Percentiles rank a stretch among this genome's conserved stretches.
phyloP scores from a whole-genome alignment of 2,797 vertebrate genomes.

The Crax fasciolata region DNA sequence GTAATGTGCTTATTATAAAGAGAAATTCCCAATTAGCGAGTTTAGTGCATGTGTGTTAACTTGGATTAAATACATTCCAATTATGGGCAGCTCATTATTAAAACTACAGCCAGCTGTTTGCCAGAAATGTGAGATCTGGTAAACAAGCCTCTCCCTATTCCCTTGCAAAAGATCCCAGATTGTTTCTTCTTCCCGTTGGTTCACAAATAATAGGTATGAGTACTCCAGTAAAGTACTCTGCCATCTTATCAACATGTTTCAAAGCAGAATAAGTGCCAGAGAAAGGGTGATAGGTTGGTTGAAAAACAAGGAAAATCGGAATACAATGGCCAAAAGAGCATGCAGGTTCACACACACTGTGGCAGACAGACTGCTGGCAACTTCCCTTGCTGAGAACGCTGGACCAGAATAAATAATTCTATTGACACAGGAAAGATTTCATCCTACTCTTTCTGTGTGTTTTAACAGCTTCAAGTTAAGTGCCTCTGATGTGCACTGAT shows the following conservation, averaged over 20 bases:
- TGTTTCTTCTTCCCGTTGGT: not conserved
- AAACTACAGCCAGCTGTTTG: constrained; percentile 74
- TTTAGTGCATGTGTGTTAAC: constrained; percentile 65
- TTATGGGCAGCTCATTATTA: constrained; percentile 77
- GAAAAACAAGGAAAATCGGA: not conserved
- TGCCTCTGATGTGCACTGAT: not conserved
- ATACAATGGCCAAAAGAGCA: not conserved
- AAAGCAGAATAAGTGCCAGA: not conserved
- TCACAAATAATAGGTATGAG: not conserved
- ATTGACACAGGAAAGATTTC: not conserved
- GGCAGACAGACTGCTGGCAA: not conserved
- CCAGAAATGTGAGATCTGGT: constrained; percentile 53
- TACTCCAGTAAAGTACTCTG: not conserved
- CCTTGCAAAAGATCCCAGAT: not conserved
- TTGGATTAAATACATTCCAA: constrained; percentile 71
- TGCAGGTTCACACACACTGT: not conserved
- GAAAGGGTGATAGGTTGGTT: not conserved
- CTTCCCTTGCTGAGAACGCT: not conserved
- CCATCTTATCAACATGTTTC: fast-evolving
- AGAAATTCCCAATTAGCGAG: constrained; percentile 76
- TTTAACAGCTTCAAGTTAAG: not conserved
- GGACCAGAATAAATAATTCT: not conserved
- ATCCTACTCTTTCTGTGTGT: not conserved
- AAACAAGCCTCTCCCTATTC: constrained; percentile 27
- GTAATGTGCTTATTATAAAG: constrained; percentile 73